Evolutionary conservation across 1,140 invertebrate genomes (phyloP), one percentile per base, ranked within the genome.

Genomic region (Macrocentrus cingulum): DNA sequence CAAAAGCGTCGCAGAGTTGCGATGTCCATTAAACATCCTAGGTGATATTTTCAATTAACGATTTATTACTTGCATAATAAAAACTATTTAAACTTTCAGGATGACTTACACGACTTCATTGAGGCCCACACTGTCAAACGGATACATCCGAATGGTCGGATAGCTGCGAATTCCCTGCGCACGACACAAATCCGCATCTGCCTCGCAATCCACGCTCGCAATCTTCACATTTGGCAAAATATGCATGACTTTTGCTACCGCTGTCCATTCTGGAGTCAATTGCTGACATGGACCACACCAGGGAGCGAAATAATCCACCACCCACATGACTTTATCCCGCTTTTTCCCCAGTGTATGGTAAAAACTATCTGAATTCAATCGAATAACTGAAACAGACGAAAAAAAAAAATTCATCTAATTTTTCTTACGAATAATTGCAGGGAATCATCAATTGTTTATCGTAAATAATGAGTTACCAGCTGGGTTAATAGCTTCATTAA

Each of bases 271-370:
- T 16, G 85, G 83, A 2, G 81, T 79, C 36, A 88, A 69, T 66
- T 84, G 82, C 59, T 85, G 82, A 69, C 88, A 90, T 1, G 87
- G 87, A 48, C 82, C 82, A 81, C 88, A 88, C 85, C 86, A 89
- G 0, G 84, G 82, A 39, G 84, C 85, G 73, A 82, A 89, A 72
- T 87, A 90, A 71, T 89, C 88, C 13, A 90, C 81, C 3, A 87
- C 62, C 84, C 84, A 88, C 0, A 87, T 69, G 19, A 83, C 75
- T 44, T 81, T 74, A 8, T 52, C 46, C 13, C 68, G 67, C 53
- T 84, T 82, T 11, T 80, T 73, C 2, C 74, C 72, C 7, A 91
- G 76, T 36, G 79, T 69, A 20, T 75, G 60, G 25, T 84, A 63
- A 71, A 91, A 91, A 34, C 74, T 81, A 7, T 76, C 64, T 2